A percentile compares a stretch with the other conserved stretches of the same genome.
Conservation (phyloP, 2,113 vertebrate genomes). For the Pelobates fuscus region DNA sequence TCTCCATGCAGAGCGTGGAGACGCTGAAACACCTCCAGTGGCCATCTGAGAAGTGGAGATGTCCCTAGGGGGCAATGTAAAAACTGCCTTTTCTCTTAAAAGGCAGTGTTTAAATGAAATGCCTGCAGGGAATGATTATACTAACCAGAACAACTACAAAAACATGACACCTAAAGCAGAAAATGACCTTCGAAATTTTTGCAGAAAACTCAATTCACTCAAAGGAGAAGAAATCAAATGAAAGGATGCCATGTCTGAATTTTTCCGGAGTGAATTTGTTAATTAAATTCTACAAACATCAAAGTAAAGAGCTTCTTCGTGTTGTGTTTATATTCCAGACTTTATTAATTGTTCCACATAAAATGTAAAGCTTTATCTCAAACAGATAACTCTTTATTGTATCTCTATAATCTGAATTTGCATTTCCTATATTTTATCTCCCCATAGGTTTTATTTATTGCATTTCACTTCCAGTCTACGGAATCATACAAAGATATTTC, state of each 20-base stretch:
- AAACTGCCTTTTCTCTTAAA: too few relatives aligned
- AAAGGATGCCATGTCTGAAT: not conserved
- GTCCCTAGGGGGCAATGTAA: too few relatives aligned
- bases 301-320: not conserved
- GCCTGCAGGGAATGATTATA: too few relatives aligned
- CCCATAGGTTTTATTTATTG: not conserved
- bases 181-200: slow-evolving; percentile 2
- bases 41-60: too few relatives aligned
- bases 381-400: slow-evolving; percentile 1
- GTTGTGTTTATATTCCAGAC: slow-evolving; percentile 13
- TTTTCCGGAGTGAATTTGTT: not conserved
- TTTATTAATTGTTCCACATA: not conserved
- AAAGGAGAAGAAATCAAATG: not conserved
- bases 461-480: not conserved
- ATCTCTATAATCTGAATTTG: not conserved
- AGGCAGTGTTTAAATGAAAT: too few relatives aligned
- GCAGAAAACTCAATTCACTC: not conserved
- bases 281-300: slow-evolving; percentile 19
- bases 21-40: too few relatives aligned
- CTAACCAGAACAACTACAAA: too few relatives aligned
- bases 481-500: slow-evolving; percentile 4
- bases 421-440: slow-evolving; percentile 4
- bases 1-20: too few relatives aligned
- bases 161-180: not conserved
- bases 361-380: not conserved